Percentiles rank a stretch among this genome's conserved stretches.
These are phyloP conservation scores for Ifrita kowaldi DNA, from an alignment of 2,113 vertebrate species.

Conservation along the genomic window DNA sequence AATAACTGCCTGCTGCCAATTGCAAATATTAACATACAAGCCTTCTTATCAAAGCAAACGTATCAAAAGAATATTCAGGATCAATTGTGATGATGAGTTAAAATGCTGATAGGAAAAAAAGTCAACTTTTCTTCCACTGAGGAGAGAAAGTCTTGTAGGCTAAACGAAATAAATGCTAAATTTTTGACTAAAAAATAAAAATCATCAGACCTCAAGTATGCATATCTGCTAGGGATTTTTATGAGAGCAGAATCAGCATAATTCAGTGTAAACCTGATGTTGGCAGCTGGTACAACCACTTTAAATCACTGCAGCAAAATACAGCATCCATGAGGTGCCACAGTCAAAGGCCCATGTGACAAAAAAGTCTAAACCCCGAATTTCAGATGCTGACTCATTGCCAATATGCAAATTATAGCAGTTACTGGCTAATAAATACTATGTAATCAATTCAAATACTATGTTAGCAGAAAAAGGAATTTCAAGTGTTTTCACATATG, in stretches of 20 bases:
- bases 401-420: neutral
- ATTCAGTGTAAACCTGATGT: neutral
- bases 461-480: neutral
- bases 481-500: neutral
- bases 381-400: neutral
- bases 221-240: neutral
- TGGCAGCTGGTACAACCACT: neutral
- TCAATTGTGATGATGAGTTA: neutral
- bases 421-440: neutral
- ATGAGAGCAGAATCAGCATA: neutral
- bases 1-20: neutral
- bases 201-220: neutral
- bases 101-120: neutral
- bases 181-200: neutral
- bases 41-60: neutral
- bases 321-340: neutral
- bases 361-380: neutral
- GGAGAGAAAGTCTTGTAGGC: neutral
- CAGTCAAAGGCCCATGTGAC: neutral
- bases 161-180: neutral
- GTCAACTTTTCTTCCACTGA: neutral
- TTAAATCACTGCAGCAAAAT: neutral
- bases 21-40: neutral
- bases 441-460: neutral
- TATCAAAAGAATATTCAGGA: neutral